Evolutionary conservation across 2,888 invertebrate species (phyloP).

Genomic region (Cantharis lateralis): DNA sequence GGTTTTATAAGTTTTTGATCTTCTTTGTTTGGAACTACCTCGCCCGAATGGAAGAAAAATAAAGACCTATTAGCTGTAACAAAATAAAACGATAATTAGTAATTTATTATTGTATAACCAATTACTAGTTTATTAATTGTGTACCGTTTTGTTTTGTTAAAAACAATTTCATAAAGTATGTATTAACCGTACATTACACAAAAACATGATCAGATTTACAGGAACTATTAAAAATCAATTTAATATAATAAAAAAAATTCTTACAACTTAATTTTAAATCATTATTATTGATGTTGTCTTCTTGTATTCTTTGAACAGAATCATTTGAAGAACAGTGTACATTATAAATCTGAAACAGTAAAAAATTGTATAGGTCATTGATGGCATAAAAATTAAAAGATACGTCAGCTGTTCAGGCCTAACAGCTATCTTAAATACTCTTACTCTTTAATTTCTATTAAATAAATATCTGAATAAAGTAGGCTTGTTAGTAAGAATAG

Average conservation of each 20-base stretch:
- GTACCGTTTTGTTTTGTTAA: background rate
- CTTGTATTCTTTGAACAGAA: background rate
- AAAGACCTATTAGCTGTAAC: background rate
- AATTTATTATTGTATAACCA: background rate
- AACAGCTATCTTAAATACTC: no score
- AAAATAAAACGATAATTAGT: background rate
- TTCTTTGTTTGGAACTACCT: no score
- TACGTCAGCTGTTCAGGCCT: no score
- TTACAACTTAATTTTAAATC: background rate
- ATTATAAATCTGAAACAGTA: background rate
- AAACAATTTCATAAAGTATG: background rate
- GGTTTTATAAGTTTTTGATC: background rate
- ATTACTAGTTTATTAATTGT: background rate
- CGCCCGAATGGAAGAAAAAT: background rate
- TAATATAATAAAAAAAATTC: background rate
- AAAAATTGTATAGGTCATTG: background rate
- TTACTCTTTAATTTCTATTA: no score
- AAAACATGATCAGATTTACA: background rate
- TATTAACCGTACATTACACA: background rate
- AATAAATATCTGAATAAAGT: no score
- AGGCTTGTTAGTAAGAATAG: no score
- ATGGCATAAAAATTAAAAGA: background rate
- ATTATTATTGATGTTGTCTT: background rate
- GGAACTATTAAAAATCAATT: background rate
- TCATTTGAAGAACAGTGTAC: background rate